Evolutionary conservation across 2,888 invertebrate genomes (phyloP).

Genomic region (Allacma fusca): DNA sequence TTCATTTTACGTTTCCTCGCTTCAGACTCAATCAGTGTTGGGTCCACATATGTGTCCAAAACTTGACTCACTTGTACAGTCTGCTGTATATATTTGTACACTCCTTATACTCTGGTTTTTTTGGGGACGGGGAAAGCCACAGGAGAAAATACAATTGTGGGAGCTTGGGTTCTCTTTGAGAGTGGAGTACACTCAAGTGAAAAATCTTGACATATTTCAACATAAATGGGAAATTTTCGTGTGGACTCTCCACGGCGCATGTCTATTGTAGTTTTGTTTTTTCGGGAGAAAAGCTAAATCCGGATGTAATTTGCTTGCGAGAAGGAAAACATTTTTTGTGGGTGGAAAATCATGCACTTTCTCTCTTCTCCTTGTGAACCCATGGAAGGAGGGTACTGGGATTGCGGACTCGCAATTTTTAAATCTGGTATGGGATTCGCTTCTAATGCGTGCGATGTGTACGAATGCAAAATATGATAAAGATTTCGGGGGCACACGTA

Average conservation of each 20-base stretch:
- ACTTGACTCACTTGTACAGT: too few relatives aligned
- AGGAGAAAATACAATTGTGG: too few relatives aligned
- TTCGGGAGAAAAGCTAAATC: constrained; percentile 18
- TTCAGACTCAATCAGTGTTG: constrained; percentile 20
- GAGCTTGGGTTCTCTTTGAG: too few relatives aligned
- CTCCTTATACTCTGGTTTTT: too few relatives aligned
- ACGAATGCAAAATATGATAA: neutral
- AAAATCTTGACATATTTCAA: neutral
- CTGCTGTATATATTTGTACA: too few relatives aligned
- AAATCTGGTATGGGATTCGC: too few relatives aligned
- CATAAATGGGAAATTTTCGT: constrained; percentile 25
- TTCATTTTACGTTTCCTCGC: constrained; percentile 3
- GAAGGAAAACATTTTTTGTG: constrained; percentile 41
- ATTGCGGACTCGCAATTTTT: too few relatives aligned
- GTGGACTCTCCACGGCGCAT: constrained; percentile 20
- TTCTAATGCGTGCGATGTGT: neutral
- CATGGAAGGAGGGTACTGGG: neutral
- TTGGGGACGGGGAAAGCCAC: too few relatives aligned
- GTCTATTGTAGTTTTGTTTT: constrained; percentile 1
- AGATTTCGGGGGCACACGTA: too few relatives aligned
- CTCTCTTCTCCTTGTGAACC: neutral
- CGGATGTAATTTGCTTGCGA: constrained; percentile 44
- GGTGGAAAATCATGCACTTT: constrained; percentile 25
- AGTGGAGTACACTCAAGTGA: too few relatives aligned
- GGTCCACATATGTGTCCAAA: neutral